Percentiles rank a stretch among this genome's conserved stretches.
phyloP scores from a whole-genome alignment of 2,113 vertebrate species.

The Toxostoma redivivum region DNA sequence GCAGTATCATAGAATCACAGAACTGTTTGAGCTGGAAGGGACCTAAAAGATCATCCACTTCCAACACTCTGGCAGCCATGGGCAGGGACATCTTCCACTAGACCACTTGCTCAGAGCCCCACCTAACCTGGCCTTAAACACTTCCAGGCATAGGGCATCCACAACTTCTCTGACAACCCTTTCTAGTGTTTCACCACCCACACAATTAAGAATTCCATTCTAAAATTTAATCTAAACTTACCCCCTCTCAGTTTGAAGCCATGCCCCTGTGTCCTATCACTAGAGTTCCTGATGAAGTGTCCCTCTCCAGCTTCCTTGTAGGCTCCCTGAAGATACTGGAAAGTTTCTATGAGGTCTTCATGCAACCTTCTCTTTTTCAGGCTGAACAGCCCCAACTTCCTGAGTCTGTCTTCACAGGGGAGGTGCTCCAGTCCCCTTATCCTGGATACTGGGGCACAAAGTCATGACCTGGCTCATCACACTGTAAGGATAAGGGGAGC shows the following conservation, averaged over 20 bases:
- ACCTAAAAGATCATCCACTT: background rate
- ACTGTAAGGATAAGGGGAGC: conserved; percentile 65
- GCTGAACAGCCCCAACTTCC: background rate
- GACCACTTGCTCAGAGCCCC: background rate
- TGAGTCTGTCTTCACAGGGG: background rate
- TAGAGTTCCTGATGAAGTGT: background rate
- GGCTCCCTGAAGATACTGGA: background rate
- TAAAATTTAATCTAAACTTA: background rate
- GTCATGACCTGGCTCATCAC: conserved; percentile 63
- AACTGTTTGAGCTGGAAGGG: background rate
- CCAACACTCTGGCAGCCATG: background rate
- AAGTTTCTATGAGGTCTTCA: background rate
- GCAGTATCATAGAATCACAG: background rate
- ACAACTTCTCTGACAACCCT: background rate
- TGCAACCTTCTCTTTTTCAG: background rate
- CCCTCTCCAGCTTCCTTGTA: background rate
- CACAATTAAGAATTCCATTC: background rate
- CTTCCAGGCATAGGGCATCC: background rate
- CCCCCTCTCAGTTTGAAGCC: background rate
- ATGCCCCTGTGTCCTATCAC: background rate
- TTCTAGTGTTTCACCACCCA: background rate
- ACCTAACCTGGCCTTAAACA: background rate
- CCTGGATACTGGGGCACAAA: conserved; percentile 48
- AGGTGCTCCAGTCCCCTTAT: background rate
- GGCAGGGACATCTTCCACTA: background rate